phyloP scores from a whole-genome alignment of 1,140 invertebrate genomes.

The Heliconius hewitsoni region DNA sequence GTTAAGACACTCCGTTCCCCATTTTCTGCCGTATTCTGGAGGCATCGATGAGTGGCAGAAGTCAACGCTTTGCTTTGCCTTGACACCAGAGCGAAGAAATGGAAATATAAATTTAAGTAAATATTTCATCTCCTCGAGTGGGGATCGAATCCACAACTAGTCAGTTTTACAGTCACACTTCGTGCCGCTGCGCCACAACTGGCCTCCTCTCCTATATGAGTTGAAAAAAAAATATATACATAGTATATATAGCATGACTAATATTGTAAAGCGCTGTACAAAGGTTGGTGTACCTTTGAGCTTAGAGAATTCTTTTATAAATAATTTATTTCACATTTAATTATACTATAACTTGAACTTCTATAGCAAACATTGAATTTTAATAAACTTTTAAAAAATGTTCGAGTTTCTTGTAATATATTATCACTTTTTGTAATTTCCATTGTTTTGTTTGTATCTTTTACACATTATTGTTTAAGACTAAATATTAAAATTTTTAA shows the following conservation, averaged over 20 bases:
- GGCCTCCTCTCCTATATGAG: neutral
- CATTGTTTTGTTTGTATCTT: neutral
- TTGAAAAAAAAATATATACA: neutral
- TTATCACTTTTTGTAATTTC: neutral
- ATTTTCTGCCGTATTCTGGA: too few species aligned
- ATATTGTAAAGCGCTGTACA: neutral
- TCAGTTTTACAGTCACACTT: too few species aligned
- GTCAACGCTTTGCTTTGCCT: too few species aligned
- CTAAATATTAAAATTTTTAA: too few species aligned
- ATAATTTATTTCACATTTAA: conserved; percentile 6
- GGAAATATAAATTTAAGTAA: too few species aligned
- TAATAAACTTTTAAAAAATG: neutral
- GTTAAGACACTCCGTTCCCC: too few species aligned
- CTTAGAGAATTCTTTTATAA: neutral
- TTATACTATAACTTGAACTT: conserved; percentile 1
- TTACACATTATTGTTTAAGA: too few species aligned
- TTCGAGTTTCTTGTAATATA: neutral
- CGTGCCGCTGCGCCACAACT: too few species aligned
- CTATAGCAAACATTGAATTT: neutral
- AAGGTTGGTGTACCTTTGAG: neutral
- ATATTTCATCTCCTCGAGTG: too few species aligned
- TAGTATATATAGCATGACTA: neutral
- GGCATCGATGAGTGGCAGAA: too few species aligned
- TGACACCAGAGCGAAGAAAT: too few species aligned
- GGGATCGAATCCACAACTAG: too few species aligned